These are phyloP conservation scores for Leptinotarsa rubiginosa DNA, from an alignment of 2,888 invertebrate species.

Conservation along the genomic window DNA sequence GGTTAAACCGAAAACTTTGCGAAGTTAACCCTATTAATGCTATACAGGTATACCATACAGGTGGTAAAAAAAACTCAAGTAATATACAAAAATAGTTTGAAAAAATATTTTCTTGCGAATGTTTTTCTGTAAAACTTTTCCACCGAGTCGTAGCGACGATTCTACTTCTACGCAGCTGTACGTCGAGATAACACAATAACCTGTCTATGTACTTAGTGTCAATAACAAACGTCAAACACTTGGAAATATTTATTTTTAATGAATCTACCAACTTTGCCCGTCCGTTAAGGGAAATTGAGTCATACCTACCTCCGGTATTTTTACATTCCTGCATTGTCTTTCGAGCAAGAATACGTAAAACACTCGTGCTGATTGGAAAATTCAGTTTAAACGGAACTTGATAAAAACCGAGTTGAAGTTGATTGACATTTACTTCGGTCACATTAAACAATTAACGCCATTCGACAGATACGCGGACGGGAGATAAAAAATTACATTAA, in stretches of 20 bases:
- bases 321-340: slow-evolving; percentile 22
- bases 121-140: too few species aligned
- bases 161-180: slow-evolving; percentile 28
- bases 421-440: slow-evolving; percentile 1
- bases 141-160: background rate
- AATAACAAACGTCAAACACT: slow-evolving; percentile 48
- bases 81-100: too few species aligned
- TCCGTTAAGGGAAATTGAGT: slow-evolving; percentile 45
- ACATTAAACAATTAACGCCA: background rate
- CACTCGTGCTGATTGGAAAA: slow-evolving; percentile 12
- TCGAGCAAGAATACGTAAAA: slow-evolving; percentile 21
- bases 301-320: slow-evolving; percentile 44
- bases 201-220: slow-evolving; percentile 49
- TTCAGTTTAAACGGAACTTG: slow-evolving; percentile 12
- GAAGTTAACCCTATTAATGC: too few species aligned
- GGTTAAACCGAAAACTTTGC: too few species aligned
- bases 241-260: slow-evolving; percentile 47
- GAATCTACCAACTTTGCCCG: slow-evolving; percentile 29
- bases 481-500: background rate
- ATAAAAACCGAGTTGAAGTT: slow-evolving; percentile 11
- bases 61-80: too few species aligned
- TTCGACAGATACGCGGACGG: background rate
- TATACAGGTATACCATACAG: too few species aligned
- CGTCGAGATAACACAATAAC: slow-evolving; percentile 42
- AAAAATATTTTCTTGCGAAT: too few species aligned